phyloP scores from a whole-genome alignment of 2,888 invertebrate species.

The Punctoribates punctum region DNA sequence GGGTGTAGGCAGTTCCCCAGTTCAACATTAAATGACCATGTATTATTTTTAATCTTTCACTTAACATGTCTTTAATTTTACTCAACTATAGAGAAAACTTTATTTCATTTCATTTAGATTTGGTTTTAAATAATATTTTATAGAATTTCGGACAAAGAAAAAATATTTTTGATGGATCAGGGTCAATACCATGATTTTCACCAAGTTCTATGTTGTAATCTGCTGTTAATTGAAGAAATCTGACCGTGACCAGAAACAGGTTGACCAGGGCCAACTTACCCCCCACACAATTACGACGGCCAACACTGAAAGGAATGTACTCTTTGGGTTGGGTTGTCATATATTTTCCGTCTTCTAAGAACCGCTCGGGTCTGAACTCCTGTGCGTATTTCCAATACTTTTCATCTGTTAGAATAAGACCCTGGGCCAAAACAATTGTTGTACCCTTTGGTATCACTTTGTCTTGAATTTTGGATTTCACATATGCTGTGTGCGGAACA shows the following conservation, averaged over 20 bases:
- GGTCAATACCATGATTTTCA: not conserved
- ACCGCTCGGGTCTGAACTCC: constrained; percentile 15
- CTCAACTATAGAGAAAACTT: too few species aligned
- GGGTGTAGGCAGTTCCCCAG: too few species aligned
- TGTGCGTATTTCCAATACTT: constrained; percentile 4
- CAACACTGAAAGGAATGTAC: constrained; percentile 28
- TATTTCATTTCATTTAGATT: too few species aligned
- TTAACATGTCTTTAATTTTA: too few species aligned
- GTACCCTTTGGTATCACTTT: too few species aligned
- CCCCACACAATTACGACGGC: constrained; percentile 18
- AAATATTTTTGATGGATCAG: not conserved
- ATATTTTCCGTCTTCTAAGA: constrained; percentile 1
- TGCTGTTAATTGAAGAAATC: not conserved
- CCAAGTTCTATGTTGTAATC: not conserved
- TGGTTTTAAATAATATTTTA: too few species aligned
- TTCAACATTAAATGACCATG: too few species aligned
- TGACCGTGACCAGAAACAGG: not conserved
- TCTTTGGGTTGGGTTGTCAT: not conserved
- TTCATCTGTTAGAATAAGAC: not conserved
- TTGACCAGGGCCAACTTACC: not conserved
- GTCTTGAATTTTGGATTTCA: too few species aligned
- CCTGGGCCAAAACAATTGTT: not conserved
- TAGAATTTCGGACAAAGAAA: too few species aligned
- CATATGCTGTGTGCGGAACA: too few species aligned
- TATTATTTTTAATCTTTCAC: too few species aligned